Conservation (phyloP, 2,113 vertebrate species). For the Neogobius melanostomus region DNA sequence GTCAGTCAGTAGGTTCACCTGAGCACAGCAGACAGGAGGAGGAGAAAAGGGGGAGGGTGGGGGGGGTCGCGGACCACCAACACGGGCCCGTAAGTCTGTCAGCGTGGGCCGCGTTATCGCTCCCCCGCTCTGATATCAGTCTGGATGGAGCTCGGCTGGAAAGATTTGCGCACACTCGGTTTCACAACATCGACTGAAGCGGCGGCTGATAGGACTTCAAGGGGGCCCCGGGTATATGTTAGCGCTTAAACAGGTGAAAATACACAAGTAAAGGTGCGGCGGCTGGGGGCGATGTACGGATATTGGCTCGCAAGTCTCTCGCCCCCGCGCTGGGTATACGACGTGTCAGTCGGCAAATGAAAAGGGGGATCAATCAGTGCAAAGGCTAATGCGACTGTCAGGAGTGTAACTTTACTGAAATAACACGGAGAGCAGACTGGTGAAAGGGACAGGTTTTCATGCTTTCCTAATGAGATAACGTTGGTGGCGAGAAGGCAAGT, state of each 20-base stretch:
- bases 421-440: too few relatives aligned
- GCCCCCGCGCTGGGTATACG: too few relatives aligned
- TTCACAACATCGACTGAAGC: constrained; percentile 55
- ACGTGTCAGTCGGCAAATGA: too few relatives aligned
- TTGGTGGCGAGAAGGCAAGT: too few relatives aligned
- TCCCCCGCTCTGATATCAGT: constrained; percentile 67
- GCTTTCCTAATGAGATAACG: too few relatives aligned
- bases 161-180: constrained; percentile 68
- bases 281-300: too few relatives aligned
- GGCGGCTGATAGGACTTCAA: constrained; percentile 51
- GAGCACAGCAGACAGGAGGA: constrained; percentile 21
- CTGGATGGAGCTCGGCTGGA: constrained; percentile 74
- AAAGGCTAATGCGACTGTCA: too few relatives aligned
- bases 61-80: constrained; percentile 59
- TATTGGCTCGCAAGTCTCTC: too few relatives aligned
- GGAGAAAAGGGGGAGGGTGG: constrained; percentile 7
- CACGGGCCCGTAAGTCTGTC: constrained; percentile 42
- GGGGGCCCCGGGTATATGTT: constrained; percentile 64
- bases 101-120: constrained; percentile 52
- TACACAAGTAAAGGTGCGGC: not conserved
- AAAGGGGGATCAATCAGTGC: too few relatives aligned
- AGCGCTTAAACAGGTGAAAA: not conserved
- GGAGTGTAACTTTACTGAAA: too few relatives aligned
- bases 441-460: too few relatives aligned
- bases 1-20: constrained; percentile 68